Percentiles rank a stretch among this genome's conserved stretches.
Evolutionary conservation across 2,113 vertebrate genomes (phyloP).

Genomic region (Sebastes schlegelii): DNA sequence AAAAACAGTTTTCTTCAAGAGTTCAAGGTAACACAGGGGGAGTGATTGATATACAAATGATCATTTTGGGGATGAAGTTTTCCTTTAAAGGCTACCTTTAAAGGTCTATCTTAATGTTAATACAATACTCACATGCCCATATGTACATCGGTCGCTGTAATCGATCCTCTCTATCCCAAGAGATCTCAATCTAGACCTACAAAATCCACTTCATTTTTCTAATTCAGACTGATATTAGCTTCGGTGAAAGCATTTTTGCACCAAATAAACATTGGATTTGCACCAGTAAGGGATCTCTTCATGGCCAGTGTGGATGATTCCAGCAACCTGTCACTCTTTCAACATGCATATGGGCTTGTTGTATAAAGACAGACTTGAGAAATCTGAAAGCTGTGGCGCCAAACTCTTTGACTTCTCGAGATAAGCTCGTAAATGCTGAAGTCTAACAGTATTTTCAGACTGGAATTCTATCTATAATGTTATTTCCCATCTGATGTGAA

Average conservation of each 20-base stretch:
- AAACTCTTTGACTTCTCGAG: not conserved
- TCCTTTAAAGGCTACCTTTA: not conserved
- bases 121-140: not conserved
- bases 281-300: not conserved
- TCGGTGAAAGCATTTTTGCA: not conserved
- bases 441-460: not conserved
- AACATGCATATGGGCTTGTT: not conserved
- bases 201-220: not conserved
- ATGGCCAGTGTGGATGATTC: too few relatives aligned
- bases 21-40: too few relatives aligned
- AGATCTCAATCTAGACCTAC: not conserved
- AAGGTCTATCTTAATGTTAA: not conserved
- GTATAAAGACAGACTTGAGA: not conserved
- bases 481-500: constrained; percentile 30
- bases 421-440: not conserved
- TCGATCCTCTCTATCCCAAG: not conserved
- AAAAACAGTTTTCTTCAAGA: too few relatives aligned
- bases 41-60: too few relatives aligned
- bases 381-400: not conserved
- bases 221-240: not conserved
- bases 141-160: not conserved
- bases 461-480: not conserved
- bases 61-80: too few relatives aligned
- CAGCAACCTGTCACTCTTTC: not conserved
- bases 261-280: not conserved